A percentile compares a stretch with the other conserved stretches of the same genome.
phyloP scores from a whole-genome alignment of 1,140 invertebrate genomes.

The Araneus ventricosus region DNA sequence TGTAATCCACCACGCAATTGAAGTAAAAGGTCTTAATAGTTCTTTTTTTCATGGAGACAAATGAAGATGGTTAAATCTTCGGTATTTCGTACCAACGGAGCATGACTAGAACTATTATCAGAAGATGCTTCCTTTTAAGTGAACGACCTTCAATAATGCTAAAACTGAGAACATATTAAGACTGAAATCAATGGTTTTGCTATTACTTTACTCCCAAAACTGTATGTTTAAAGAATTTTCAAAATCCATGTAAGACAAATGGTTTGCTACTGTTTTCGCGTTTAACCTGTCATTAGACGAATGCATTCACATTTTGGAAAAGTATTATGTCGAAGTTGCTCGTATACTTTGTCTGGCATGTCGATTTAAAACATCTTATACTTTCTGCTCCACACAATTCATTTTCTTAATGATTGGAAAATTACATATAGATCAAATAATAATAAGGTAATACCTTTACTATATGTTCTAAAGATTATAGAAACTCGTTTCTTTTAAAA shows the following conservation, averaged over 20 bases:
- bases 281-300: neutral
- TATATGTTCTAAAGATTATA: neutral
- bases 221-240: neutral
- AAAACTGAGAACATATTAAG: constrained; percentile 29
- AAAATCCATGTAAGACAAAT: constrained; percentile 2
- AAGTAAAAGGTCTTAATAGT: neutral
- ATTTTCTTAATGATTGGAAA: neutral
- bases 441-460: neutral
- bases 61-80: constrained; percentile 15
- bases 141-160: constrained; percentile 6
- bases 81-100: constrained; percentile 4
- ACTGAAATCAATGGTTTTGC: constrained; percentile 14
- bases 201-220: neutral
- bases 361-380: neutral
- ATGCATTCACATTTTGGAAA: neutral
- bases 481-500: neutral
- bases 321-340: neutral
- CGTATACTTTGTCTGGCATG: neutral
- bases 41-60: neutral
- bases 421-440: neutral
- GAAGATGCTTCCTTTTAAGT: neutral
- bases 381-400: no score
- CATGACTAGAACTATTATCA: constrained; percentile 40
- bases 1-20: constrained; percentile 18
- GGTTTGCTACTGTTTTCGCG: neutral